Percentiles rank a stretch among this genome's conserved stretches.
Conservation (phyloP, 2,113 vertebrate species). For the Aythya baeri region DNA sequence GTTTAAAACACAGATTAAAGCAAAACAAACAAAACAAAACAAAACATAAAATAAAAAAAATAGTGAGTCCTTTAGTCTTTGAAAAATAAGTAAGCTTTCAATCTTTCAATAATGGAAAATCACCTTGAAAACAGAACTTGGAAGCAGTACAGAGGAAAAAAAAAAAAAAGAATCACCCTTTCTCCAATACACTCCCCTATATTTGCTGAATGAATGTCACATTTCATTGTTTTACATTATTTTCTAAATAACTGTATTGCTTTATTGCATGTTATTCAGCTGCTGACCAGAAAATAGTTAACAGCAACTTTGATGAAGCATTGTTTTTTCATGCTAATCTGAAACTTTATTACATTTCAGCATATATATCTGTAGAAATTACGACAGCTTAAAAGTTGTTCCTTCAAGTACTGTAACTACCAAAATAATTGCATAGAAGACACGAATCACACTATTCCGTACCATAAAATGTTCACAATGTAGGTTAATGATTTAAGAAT, state of each 20-base stretch:
- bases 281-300: background rate
- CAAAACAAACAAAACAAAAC: background rate
- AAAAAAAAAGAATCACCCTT: background rate
- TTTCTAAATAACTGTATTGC: background rate
- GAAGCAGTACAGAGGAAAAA: background rate
- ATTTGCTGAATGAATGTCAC: background rate
- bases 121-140: background rate
- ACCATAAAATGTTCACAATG: rapidly evolving
- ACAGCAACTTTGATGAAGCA: background rate
- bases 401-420: background rate
- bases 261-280: background rate
- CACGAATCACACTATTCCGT: rapidly evolving
- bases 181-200: background rate
- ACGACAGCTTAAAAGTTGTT: background rate
- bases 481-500: background rate
- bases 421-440: background rate
- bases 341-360: background rate
- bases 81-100: background rate
- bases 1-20: background rate
- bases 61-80: background rate
- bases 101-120: background rate
- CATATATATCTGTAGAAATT: background rate
- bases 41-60: background rate
- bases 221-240: background rate
- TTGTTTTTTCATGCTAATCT: background rate